These are phyloP conservation scores for Vanacampus margaritifer DNA, from an alignment of 2,113 vertebrate genomes.

Conservation along the genomic window DNA sequence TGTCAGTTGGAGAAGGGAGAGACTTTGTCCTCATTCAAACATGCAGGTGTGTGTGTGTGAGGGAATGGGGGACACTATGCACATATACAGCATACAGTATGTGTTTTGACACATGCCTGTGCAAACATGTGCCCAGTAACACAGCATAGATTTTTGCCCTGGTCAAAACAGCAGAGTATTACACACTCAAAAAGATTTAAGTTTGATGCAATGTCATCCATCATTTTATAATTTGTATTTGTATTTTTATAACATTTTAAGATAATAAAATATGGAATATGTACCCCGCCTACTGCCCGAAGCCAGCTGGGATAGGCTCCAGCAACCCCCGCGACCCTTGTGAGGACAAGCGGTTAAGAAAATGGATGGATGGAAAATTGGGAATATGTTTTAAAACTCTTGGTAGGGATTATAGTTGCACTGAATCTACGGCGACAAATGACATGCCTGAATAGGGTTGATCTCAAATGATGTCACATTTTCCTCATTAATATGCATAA, in stretches of 20 bases:
- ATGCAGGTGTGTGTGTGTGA: background rate
- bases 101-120: background rate
- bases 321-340: too few species aligned
- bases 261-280: too few species aligned
- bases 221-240: background rate
- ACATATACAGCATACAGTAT: background rate
- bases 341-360: too few species aligned
- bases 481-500: too few species aligned
- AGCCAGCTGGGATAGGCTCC: too few species aligned
- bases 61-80: background rate
- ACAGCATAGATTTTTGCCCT: background rate
- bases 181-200: background rate
- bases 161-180: background rate
- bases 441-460: too few species aligned
- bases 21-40: constrained; percentile 10
- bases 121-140: background rate
- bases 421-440: too few species aligned
- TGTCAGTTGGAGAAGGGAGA: background rate
- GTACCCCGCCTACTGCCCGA: too few species aligned
- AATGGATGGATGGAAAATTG: background rate
- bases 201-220: background rate
- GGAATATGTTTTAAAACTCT: background rate
- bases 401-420: background rate
- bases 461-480: too few species aligned
- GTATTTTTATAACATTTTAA: too few species aligned